Evolutionary conservation across 2,888 invertebrate species (phyloP).

Genomic region (Heteromyza rotundicornis): DNA sequence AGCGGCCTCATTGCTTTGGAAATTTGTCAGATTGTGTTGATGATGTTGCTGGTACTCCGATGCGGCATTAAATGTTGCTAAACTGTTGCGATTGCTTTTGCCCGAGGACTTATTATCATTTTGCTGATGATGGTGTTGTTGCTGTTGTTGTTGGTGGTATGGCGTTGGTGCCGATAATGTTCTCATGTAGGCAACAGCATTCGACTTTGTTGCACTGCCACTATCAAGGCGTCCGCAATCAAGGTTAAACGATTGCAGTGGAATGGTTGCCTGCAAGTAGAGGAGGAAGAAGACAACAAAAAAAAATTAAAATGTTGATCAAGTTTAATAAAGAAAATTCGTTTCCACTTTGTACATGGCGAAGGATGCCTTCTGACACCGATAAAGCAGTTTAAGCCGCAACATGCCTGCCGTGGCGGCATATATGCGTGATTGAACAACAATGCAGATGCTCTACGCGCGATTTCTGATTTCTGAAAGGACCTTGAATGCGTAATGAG

Average conservation of each 20-base stretch:
- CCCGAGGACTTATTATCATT: conserved; percentile 36
- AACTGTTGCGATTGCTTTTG: conserved; percentile 38
- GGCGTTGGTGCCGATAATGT: conserved; percentile 56
- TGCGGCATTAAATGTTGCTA: conserved; percentile 38
- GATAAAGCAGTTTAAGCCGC: conserved; percentile 9
- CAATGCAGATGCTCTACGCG: background rate
- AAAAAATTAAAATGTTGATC: conserved; percentile 33
- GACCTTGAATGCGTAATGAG: conserved; percentile 60
- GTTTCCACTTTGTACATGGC: conserved; percentile 26
- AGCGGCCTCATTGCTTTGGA: conserved; percentile 42
- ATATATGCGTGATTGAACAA: background rate
- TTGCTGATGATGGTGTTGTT: conserved; percentile 34
- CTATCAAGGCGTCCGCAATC: conserved; percentile 55
- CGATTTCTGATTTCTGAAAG: conserved; percentile 31
- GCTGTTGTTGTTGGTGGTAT: conserved; percentile 33
- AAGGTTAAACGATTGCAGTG: conserved; percentile 63
- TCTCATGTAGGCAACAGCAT: conserved; percentile 56
- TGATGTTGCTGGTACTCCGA: conserved; percentile 25
- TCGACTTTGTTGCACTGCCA: conserved; percentile 36
- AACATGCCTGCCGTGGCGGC: background rate
- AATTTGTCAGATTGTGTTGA: conserved; percentile 52
- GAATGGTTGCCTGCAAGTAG: conserved; percentile 60
- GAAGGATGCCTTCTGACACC: conserved; percentile 14
- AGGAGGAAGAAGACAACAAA: conserved; percentile 31
- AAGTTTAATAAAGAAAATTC: conserved; percentile 49